A percentile compares a stretch with the other conserved stretches of the same genome.
These are phyloP conservation scores for Spicauda simplicius DNA, from an alignment of 2,888 invertebrate species.

Conservation along the genomic window DNA sequence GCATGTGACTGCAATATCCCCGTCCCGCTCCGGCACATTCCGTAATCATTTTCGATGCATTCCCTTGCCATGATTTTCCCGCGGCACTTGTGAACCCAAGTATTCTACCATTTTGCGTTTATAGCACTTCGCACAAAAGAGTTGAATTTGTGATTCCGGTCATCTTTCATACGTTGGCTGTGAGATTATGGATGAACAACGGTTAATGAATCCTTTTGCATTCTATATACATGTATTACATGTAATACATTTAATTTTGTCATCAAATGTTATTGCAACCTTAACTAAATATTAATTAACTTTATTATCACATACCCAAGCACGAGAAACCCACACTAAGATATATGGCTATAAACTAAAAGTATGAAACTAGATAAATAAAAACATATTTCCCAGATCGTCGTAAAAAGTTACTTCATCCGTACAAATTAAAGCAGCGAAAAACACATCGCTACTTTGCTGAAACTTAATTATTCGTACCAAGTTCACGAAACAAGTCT, in stretches of 20 bases:
- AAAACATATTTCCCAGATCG: constrained; percentile 10
- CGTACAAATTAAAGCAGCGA: constrained; percentile 36
- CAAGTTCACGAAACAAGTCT: constrained; percentile 67
- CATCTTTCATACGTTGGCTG: constrained; percentile 18
- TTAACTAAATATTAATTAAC: too few relatives aligned
- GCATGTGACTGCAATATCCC: constrained; percentile 76
- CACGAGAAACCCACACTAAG: background rate
- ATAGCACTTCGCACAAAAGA: constrained; percentile 51
- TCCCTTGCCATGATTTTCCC: constrained; percentile 82
- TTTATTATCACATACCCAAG: too few relatives aligned
- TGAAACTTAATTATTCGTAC: constrained; percentile 39
- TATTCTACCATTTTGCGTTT: constrained; percentile 64
- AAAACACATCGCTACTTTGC: constrained; percentile 37
- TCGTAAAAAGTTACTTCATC: constrained; percentile 15
- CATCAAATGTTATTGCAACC: too few relatives aligned
- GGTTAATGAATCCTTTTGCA: background rate
- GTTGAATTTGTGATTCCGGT: constrained; percentile 43
- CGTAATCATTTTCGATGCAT: constrained; percentile 84
- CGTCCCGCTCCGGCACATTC: constrained; percentile 78
- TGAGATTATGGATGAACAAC: constrained; percentile 6
- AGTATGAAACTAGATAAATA: constrained; percentile 5
- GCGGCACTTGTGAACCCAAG: constrained; percentile 65
- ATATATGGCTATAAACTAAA: background rate
- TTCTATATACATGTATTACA: background rate
- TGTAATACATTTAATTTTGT: too few relatives aligned